A percentile compares a stretch with the other conserved stretches of the same genome.
These are phyloP conservation scores for Myrmophylax atrothorax DNA, from an alignment of 2,113 vertebrate species.

Conservation along the genomic window DNA sequence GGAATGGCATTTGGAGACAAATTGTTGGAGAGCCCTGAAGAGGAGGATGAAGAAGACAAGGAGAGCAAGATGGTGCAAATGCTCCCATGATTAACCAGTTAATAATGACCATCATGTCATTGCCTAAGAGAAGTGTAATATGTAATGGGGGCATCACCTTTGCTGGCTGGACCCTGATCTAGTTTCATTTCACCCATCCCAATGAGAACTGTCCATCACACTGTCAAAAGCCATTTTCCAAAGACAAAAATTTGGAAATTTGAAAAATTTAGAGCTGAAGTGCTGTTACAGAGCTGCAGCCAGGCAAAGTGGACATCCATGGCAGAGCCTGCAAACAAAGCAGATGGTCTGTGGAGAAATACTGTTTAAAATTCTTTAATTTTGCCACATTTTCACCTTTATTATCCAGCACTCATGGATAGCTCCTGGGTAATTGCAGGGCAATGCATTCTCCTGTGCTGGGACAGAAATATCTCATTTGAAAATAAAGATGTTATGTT, in stretches of 20 bases:
- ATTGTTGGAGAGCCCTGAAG: neutral
- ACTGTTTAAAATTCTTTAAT: neutral
- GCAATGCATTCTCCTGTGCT: neutral
- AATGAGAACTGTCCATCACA: neutral
- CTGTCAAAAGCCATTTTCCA: neutral
- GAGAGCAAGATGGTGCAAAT: neutral
- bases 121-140: neutral
- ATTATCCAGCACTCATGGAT: neutral
- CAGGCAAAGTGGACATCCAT: neutral
- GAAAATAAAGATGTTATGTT: neutral
- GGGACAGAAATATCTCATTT: neutral
- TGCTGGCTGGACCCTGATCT: neutral
- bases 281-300: neutral
- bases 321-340: neutral
- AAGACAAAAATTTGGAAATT: neutral
- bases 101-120: neutral
- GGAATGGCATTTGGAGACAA: neutral
- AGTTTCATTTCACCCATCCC: neutral
- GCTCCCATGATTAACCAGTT: neutral
- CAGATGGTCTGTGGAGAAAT: neutral
- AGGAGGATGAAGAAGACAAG: neutral
- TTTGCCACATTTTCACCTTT: neutral
- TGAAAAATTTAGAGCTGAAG: neutral
- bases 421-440: neutral
- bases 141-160: neutral